Percentiles rank a stretch among this genome's conserved stretches.
These are phyloP conservation scores for Drosophila glabriapex DNA, from an alignment of 2,888 invertebrate species.

Conservation along the genomic window DNA sequence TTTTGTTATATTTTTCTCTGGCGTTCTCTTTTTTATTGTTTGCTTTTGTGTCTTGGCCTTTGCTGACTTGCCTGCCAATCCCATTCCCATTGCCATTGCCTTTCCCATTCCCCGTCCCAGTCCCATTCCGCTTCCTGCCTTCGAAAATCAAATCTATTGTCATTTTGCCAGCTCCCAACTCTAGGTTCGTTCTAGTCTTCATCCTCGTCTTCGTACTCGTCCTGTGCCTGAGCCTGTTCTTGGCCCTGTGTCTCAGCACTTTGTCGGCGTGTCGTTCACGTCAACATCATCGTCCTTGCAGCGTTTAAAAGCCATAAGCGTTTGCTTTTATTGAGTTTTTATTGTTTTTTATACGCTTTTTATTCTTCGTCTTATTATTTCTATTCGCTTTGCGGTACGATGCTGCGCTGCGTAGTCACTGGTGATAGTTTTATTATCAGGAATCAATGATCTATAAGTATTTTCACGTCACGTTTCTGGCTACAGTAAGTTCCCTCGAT, in stretches of 20 bases:
- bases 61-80: slow-evolving; percentile 45
- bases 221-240: slow-evolving; percentile 17
- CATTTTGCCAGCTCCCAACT: slow-evolving; percentile 73
- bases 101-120: slow-evolving; percentile 15
- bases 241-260: slow-evolving; percentile 46
- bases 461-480: slow-evolving; percentile 51
- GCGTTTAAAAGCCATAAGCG: slow-evolving; percentile 76
- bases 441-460: slow-evolving; percentile 76
- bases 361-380: slow-evolving; percentile 3
- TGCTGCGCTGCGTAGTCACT: slow-evolving; percentile 28
- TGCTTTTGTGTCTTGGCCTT: slow-evolving; percentile 77
- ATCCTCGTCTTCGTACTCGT: slow-evolving; percentile 21
- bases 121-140: slow-evolving; percentile 57
- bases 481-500: slow-evolving; percentile 41
- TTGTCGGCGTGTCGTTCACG: slow-evolving; percentile 62
- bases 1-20: slow-evolving; percentile 66
- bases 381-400: slow-evolving; percentile 11
- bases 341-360: slow-evolving; percentile 74
- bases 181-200: slow-evolving; percentile 46
- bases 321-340: slow-evolving; percentile 79
- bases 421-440: slow-evolving; percentile 77
- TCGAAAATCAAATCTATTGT: slow-evolving; percentile 79
- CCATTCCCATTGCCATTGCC: slow-evolving; percentile 34
- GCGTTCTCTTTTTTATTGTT: slow-evolving; percentile 70
- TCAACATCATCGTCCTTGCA: slow-evolving; percentile 53